Conservation (phyloP, 2,113 vertebrate genomes). For the Tiliqua scincoides region DNA sequence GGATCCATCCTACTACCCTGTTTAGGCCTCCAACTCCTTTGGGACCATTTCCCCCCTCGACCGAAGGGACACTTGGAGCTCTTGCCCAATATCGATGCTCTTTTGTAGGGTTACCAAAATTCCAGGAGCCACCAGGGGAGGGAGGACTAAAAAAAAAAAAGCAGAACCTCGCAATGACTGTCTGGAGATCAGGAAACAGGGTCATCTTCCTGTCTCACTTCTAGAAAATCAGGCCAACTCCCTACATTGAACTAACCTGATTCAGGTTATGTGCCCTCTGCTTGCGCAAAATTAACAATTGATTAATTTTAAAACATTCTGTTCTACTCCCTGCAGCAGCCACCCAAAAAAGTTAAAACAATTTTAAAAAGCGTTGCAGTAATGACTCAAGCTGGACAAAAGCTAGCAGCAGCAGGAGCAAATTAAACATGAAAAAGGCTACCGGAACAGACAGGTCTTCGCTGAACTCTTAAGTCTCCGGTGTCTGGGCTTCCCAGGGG, state of each 20-base stretch:
- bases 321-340: too few relatives aligned
- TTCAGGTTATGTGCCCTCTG: background rate
- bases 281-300: background rate
- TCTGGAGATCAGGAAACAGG: background rate
- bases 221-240: background rate
- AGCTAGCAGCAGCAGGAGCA: too few relatives aligned
- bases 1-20: background rate
- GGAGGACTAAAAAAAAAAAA: background rate
- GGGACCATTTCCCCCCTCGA: background rate
- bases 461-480: too few relatives aligned
- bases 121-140: background rate
- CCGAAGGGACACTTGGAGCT: background rate
- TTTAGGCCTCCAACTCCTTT: background rate
- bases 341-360: too few relatives aligned
- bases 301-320: too few relatives aligned
- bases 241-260: background rate
- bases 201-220: background rate
- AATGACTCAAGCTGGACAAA: too few relatives aligned
- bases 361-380: too few relatives aligned
- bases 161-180: background rate
- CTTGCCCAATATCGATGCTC: background rate
- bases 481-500: too few relatives aligned
- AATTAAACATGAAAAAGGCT: too few relatives aligned
- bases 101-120: background rate
- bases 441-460: too few relatives aligned